Evolutionary conservation across 2,888 invertebrate species (phyloP), one percentile per base, ranked within the genome.

Genomic region (Drosophila lutescens): DNA sequence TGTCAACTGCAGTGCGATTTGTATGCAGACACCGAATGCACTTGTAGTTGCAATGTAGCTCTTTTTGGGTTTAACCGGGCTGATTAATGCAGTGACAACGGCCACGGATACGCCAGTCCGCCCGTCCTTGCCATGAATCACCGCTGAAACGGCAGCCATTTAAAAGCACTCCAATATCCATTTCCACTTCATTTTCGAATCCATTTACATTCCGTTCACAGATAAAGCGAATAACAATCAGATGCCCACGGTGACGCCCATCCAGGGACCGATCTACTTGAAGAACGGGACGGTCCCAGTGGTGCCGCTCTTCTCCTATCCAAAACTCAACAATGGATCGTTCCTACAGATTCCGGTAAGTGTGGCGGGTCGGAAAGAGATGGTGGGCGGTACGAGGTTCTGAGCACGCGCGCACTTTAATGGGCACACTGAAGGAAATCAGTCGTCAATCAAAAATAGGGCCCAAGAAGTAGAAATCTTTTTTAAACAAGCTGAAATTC

Each of bases 331-430:
- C 92, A 97, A 97, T 92, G 97, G 97, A 76, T 95, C 96, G 50
- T 95, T 96, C 92, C 95, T 97, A 82, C 97, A 97, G 93, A 97
- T 97, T 93, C 97, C 97, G 93, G 97, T 97, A 93, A 96, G 96
- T 68, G 13, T 43, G 53, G 32, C 17, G n/a, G 12, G 2, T 23
- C 9, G 17, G 4, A 32, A 23, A 10, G 43, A 23, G 0, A 32
- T 13, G 38, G 46, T 46, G 55, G 65, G 44, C 36, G 62, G 40
- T 38, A 76, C 47, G 41, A 26, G 26, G 17, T 17, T 49, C 62
- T 49, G 41, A 49, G 59, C 77, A 76, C 82, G 77, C 77, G 79
- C 85, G 79, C 79, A 62, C 49, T 72, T 66, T 67, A 56, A 66
- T 47, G 20, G 47, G 4, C 26, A 43, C 62, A 63, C 49, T 63